Evolutionary conservation across 2,797 vertebrate genomes (phyloP).

Genomic region (Ataeniobius toweri): DNA sequence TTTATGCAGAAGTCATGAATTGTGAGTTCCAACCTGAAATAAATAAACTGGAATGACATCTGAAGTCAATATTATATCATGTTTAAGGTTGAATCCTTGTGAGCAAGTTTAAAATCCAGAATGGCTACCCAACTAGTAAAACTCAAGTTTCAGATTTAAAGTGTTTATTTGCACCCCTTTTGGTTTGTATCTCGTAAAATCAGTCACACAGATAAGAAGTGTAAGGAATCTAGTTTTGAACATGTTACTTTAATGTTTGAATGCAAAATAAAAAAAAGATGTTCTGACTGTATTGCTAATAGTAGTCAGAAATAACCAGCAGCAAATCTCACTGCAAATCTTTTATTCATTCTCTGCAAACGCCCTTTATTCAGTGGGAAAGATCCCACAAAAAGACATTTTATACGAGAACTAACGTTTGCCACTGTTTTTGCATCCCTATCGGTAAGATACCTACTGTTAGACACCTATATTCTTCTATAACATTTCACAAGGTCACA

Average conservation of each 20-base stretch:
- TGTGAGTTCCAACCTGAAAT: neutral
- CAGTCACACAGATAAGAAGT: neutral
- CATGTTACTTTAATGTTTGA: neutral
- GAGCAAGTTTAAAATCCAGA: neutral
- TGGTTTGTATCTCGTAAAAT: neutral
- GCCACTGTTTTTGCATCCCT: neutral
- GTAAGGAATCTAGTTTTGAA: neutral
- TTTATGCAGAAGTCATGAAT: constrained; percentile 1
- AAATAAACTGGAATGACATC: neutral
- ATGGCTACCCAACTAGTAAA: neutral
- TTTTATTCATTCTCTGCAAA: neutral
- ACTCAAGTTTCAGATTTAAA: no score
- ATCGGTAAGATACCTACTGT: neutral
- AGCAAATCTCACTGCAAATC: neutral
- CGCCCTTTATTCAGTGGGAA: neutral
- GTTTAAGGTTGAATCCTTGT: neutral
- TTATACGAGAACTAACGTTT: neutral
- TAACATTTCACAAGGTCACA: no score
- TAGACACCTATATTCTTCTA: no score
- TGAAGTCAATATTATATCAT: neutral
- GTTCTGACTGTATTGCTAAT: neutral
- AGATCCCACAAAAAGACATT: neutral
- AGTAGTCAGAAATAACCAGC: neutral
- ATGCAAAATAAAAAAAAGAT: neutral
- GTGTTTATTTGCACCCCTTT: neutral